phyloP scores from a whole-genome alignment of 2,797 vertebrate genomes.

The Enteromius anoplus region DNA sequence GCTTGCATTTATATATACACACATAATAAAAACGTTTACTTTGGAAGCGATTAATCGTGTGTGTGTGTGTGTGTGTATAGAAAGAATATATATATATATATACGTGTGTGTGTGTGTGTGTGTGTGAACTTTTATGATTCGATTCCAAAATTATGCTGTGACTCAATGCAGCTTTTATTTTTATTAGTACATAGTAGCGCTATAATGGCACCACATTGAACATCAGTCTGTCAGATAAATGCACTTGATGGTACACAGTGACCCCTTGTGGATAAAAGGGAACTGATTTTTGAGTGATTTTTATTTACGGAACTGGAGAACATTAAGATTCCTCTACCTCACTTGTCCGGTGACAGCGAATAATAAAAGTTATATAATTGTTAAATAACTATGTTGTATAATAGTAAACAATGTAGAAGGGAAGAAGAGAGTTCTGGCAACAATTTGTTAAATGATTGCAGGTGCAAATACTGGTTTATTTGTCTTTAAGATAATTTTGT shows the following conservation, averaged over 20 bases:
- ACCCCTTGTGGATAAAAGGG: slow-evolving; percentile 17
- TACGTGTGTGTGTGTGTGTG: too few species aligned
- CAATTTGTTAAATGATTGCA: background rate
- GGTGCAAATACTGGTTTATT: background rate
- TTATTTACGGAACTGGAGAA: background rate
- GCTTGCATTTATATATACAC: too few species aligned
- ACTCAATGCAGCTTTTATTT: background rate
- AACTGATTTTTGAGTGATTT: background rate
- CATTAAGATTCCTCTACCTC: background rate
- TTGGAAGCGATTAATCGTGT: too few species aligned
- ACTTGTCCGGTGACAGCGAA: background rate
- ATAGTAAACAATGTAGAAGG: too few species aligned
- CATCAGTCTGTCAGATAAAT: background rate
- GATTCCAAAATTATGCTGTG: background rate
- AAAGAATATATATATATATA: too few species aligned
- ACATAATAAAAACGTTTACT: too few species aligned
- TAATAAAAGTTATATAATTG: background rate
- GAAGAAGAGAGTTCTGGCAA: too few species aligned
- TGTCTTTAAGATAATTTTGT: background rate
- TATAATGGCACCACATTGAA: background rate
- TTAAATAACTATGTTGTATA: too few species aligned
- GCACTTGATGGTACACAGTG: background rate
- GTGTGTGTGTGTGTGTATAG: too few species aligned
- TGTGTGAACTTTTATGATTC: background rate
- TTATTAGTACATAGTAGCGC: background rate